Conservation (phyloP, 2,113 vertebrate genomes). For the Bothrops jararaca region DNA sequence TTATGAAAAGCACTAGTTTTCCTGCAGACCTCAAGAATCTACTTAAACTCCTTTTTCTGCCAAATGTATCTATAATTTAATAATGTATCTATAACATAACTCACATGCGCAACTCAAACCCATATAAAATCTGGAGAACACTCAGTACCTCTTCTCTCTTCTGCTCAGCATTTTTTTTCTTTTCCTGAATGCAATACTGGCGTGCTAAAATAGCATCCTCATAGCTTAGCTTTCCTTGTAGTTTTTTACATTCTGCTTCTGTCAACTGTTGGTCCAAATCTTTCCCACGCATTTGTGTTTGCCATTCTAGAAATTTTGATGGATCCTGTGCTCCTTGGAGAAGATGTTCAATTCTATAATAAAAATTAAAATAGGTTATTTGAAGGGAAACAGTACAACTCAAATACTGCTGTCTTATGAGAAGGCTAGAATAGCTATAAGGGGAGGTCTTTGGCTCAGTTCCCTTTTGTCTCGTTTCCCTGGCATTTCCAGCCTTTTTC, state of each 20-base stretch:
- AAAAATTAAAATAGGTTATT: neutral
- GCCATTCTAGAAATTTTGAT: conserved; percentile 83
- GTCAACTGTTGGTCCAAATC: conserved; percentile 76
- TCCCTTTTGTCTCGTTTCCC: neutral
- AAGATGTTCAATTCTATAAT: conserved; percentile 68
- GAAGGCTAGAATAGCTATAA: neutral
- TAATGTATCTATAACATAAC: neutral
- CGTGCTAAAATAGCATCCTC: conserved; percentile 79
- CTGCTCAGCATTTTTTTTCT: conserved; percentile 73
- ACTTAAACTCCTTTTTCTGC: neutral
- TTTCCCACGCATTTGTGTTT: conserved; percentile 78
- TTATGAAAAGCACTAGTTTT: neutral
- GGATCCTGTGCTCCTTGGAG: conserved; percentile 75
- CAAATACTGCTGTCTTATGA: neutral
- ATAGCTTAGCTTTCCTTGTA: conserved; percentile 79
- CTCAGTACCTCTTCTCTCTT: conserved; percentile 83
- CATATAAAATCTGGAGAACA: conserved; percentile 4
- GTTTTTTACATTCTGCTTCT: conserved; percentile 66
- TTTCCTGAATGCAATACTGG: conserved; percentile 71
- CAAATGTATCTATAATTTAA: neutral
- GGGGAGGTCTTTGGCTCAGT: neutral
- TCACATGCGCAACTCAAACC: neutral
- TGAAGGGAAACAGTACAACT: neutral
- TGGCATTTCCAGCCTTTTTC: neutral
- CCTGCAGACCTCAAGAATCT: neutral